Conservation (phyloP, 2,888 invertebrate genomes). For the Romanomermis culicivorax region DNA sequence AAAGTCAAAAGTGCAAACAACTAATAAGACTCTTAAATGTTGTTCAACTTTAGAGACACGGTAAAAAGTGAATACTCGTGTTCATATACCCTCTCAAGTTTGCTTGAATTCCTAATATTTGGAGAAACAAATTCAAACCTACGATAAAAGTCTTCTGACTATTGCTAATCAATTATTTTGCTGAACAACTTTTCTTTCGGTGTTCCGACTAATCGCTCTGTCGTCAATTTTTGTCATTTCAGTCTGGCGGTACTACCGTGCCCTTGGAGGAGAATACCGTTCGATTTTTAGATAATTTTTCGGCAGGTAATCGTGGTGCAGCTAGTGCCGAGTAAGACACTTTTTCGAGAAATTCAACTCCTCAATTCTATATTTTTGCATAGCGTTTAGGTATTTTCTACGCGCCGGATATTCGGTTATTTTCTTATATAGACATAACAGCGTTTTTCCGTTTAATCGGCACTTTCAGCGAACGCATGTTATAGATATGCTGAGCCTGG, state of each 20-base stretch:
- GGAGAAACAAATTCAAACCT: no score
- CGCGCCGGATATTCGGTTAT: conserved; percentile 59
- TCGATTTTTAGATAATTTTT: conserved; percentile 93
- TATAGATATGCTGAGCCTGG: conserved; percentile 3
- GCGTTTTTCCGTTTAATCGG: conserved; percentile 69
- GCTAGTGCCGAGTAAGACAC: conserved; percentile 57
- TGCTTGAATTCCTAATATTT: no score
- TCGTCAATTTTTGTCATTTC: no score
- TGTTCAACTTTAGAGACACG: no score
- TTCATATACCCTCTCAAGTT: no score
- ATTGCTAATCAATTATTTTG: no score
- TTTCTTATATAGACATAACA: conserved; percentile 71
- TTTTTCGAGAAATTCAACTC: background rate
- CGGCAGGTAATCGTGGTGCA: conserved; percentile 81
- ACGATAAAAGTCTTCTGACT: no score
- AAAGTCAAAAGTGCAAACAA: no score
- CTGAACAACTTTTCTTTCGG: no score
- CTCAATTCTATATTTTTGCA: background rate
- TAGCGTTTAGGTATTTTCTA: conserved; percentile 56
- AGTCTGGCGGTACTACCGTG: conserved; percentile 82
- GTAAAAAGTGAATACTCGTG: no score
- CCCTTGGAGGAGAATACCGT: conserved; percentile 92
- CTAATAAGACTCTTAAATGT: no score
- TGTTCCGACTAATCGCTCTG: no score
- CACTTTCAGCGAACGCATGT: conserved; percentile 42